Percentiles rank a stretch among this genome's conserved stretches.
Conservation (phyloP, 1,140 invertebrate genomes). For the Psilanteris sp. region DNA sequence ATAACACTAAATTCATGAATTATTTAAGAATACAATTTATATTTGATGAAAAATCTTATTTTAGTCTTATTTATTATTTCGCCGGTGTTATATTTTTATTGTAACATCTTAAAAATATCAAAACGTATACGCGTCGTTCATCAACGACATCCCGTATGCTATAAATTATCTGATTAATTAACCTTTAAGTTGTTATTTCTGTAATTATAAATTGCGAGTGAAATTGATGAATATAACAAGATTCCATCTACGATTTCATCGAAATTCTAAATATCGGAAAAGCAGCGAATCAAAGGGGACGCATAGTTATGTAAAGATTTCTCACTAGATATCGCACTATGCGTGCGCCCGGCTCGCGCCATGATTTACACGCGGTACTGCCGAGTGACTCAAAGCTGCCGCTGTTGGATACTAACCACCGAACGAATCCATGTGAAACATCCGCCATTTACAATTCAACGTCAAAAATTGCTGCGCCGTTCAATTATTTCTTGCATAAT, state of each 20-base stretch:
- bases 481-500: conserved; percentile 57
- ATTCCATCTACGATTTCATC: conserved; percentile 50
- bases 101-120: background rate
- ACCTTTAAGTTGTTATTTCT: conserved; percentile 33
- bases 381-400: conserved; percentile 52
- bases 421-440: conserved; percentile 49
- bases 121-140: background rate
- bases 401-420: conserved; percentile 46
- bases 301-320: conserved; percentile 52
- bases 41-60: no score
- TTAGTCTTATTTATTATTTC: no score
- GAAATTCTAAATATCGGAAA: conserved; percentile 57
- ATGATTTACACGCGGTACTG: conserved; percentile 49
- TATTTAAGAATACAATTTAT: no score
- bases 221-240: conserved; percentile 54
- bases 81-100: background rate
- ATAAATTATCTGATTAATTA: conserved; percentile 55
- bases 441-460: conserved; percentile 53
- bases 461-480: conserved; percentile 40
- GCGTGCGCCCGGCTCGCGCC: conserved; percentile 53
- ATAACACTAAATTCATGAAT: no score
- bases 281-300: conserved; percentile 45
- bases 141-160: background rate
- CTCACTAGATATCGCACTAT: conserved; percentile 56
- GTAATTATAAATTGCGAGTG: conserved; percentile 45